Percentiles rank a stretch among this genome's conserved stretches.
These are phyloP conservation scores for Lycia hirtaria DNA, from an alignment of 2,888 invertebrate species.

Conservation along the genomic window DNA sequence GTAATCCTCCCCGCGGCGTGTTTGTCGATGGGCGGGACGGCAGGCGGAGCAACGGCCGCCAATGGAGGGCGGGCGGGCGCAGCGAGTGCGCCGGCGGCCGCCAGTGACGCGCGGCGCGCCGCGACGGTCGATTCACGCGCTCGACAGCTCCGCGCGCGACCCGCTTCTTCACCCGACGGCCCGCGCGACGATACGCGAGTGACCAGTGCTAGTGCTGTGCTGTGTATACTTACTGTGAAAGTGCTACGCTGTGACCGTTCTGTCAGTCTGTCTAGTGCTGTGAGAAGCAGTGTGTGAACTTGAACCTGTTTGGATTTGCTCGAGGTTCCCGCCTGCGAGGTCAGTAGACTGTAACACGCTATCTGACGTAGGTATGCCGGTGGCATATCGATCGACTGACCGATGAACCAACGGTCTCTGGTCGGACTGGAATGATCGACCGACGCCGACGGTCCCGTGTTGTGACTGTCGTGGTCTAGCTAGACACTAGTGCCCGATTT, in stretches of 20 bases:
- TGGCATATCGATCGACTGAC: no score
- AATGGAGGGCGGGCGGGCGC: constrained; percentile 32
- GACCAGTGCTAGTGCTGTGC: constrained; percentile 19
- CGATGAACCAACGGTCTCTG: no score
- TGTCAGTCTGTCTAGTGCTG: not conserved
- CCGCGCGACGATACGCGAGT: constrained; percentile 26
- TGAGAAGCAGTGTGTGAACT: not conserved
- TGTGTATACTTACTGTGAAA: not conserved
- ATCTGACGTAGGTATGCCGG: no score
- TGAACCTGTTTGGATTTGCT: constrained; percentile 8
- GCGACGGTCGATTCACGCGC: constrained; percentile 47
- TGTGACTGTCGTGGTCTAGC: no score
- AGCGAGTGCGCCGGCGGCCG: constrained; percentile 7
- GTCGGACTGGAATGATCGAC: no score
- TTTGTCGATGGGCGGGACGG: constrained; percentile 2
- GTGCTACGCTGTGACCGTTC: not conserved
- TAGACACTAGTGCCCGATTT: no score
- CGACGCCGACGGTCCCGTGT: no score
- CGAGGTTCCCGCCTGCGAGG: constrained; percentile 6
- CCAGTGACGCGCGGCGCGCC: constrained; percentile 66
- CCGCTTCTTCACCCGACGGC: constrained; percentile 17
- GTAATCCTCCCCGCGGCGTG: not conserved
- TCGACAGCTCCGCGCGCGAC: not conserved
- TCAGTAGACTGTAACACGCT: no score
- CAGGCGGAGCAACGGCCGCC: constrained; percentile 24